Base-by-base conservation (phyloP, 1,140 invertebrate genomes). In the Dryas iulia region DNA sequence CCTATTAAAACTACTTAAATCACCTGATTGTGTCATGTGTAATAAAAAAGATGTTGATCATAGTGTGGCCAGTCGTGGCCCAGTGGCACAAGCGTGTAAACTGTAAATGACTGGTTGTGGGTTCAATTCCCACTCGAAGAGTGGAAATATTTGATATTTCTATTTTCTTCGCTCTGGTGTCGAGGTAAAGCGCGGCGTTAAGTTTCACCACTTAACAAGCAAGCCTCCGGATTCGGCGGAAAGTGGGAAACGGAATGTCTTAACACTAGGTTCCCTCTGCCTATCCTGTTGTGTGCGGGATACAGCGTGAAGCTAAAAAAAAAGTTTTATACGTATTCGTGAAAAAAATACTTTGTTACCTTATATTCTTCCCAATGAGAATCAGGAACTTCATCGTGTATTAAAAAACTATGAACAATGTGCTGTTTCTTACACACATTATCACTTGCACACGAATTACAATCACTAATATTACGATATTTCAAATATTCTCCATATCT, bases 281-380 rank as follows among this genome's bases (percentile, higher is more conserved):
- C 11, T 14, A n/a, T 5, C 33, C 14, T n/a, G 33, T 1, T 1
- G 2, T n/a, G 33, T 4, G 33, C n/a, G n/a, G n/a, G n/a, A n/a
- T n/a, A n/a, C n/a, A n/a, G n/a, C n/a, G n/a, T n/a, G n/a, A n/a
- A n/a, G n/a, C n/a, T n/a, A n/a, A 35, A 35, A 2, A 39, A 8
- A 39, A 11, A 35, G n/a, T n/a, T n/a, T n/a, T n/a, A n/a, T n/a
- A n/a, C n/a, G n/a, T n/a, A n/a, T n/a, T n/a, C n/a, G n/a, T n/a
- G n/a, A n/a, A n/a, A 35, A 35, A 35, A 35, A 35, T 35, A 5
- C 14, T 14, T 39, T 14, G 69, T 73, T 76, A 88, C 86, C 74
- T 85, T 88, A 72, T 84, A 88, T 64, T 83, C 78, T 30, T 76
- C 31, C 86, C 86, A 88, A 52, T 88, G 86, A 2, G 72, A 59